Evolutionary conservation across 1,140 invertebrate species (phyloP).

Genomic region (Carcinoscorpius rotundicauda): DNA sequence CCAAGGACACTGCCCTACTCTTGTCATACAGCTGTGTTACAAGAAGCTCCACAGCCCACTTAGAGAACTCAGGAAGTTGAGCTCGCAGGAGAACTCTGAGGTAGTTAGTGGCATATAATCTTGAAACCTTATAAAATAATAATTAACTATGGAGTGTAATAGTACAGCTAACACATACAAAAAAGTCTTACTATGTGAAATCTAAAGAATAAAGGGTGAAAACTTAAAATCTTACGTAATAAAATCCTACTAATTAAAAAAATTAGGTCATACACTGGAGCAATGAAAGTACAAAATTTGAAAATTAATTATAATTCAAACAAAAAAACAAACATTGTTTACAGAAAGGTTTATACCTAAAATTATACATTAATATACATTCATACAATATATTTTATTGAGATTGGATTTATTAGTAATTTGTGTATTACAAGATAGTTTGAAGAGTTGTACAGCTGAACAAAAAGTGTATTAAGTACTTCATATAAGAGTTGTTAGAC

Average conservation of each 20-base stretch:
- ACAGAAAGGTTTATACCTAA: no score
- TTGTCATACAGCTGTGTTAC: slow-evolving; percentile 67
- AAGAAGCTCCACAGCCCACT: slow-evolving; percentile 70
- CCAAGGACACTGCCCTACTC: slow-evolving; percentile 52
- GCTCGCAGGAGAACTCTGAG: slow-evolving; percentile 69
- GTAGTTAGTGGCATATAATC: slow-evolving; percentile 81
- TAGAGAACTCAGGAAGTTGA: slow-evolving; percentile 38
- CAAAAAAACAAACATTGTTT: neutral
- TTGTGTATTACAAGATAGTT: no score
- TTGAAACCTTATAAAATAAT: slow-evolving; percentile 49
- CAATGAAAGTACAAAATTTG: neutral
- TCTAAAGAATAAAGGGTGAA: slow-evolving; percentile 29
- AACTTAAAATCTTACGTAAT: slow-evolving; percentile 53
- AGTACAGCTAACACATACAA: no score
- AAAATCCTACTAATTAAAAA: neutral
- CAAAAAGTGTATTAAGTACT: no score
- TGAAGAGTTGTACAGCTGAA: no score
- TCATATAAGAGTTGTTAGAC: no score
- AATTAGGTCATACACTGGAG: neutral
- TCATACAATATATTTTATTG: no score
- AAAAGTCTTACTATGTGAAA: no score
- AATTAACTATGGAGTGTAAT: slow-evolving; percentile 9
- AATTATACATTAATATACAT: no score
- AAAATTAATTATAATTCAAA: neutral
- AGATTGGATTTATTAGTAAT: no score